phyloP scores from a whole-genome alignment of 2,797 vertebrate species.

The Cryptoprocta ferox region DNA sequence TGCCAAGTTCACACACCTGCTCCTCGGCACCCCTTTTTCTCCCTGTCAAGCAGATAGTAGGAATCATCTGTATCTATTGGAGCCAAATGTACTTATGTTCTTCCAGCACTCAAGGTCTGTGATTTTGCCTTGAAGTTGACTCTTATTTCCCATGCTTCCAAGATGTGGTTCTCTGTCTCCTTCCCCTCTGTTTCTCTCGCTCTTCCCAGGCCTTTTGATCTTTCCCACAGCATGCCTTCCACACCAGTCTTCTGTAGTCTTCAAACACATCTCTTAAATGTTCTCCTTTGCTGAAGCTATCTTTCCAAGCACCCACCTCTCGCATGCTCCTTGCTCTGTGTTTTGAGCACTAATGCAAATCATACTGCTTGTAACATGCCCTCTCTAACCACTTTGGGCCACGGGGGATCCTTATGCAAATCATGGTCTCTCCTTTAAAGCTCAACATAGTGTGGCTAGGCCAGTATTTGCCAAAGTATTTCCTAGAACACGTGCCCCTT shows the following conservation, averaged over 20 bases:
- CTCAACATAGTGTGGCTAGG: not conserved
- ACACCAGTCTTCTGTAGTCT: not conserved
- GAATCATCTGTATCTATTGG: accelerated
- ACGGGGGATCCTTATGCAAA: not conserved
- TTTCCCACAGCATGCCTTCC: not conserved
- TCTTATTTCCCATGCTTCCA: not conserved
- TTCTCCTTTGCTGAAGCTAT: not conserved
- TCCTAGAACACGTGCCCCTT: not conserved
- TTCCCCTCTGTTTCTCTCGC: accelerated
- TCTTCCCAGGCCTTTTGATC: not conserved
- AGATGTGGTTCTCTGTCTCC: no score
- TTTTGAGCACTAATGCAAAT: not conserved
- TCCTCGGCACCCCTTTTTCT: accelerated
- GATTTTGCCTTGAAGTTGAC: not conserved
- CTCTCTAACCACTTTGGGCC: no score
- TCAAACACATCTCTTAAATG: not conserved
- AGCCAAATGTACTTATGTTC: not conserved
- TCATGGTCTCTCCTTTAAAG: not conserved
- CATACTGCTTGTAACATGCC: not conserved
- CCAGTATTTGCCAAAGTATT: not conserved
- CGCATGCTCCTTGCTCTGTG: not conserved
- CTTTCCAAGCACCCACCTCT: not conserved
- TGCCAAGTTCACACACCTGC: not conserved
- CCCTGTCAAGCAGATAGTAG: not conserved
- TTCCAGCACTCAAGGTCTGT: no score